Evolutionary conservation across 2,113 vertebrate genomes (phyloP), one percentile per base, ranked within the genome.

Genomic region (Mesitornis unicolor): DNA sequence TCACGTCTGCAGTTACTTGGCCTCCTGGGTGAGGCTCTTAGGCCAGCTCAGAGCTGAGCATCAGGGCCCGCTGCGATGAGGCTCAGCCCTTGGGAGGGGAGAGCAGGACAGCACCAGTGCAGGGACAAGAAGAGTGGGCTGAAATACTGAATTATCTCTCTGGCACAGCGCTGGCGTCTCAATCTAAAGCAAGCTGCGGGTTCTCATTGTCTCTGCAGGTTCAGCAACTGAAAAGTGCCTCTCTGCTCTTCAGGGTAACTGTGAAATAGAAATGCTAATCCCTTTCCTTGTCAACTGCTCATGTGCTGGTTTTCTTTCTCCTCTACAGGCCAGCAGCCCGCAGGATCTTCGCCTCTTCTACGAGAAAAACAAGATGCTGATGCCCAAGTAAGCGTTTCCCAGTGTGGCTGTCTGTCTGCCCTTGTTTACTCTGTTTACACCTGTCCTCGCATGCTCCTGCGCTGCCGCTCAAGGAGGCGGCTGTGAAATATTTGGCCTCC

Each of bases 271-370:
- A 90, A 60, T 94, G 56, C 10, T 81, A 35, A 93, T 94, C 25
- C 50, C 31, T 76, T 59, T 59, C 64, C 78, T 81, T 83, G 51
- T 53, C 87, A 73, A 5, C 40, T 94, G 63, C 54, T 88, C 67
- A 94, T 36, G 17, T 31, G 2, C 16, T 90, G 78, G 3, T 93
- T 94, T 80, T 91, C 54, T 92, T 77, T 94, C 84, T 93, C 89
- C 43, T 63, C 80, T 26, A 7, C 90, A 99, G 99, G 99, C 99
- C 87, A 99, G 98, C 97, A 99, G 99, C 70, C 99, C 99, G 4
- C 99, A 99, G 94, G 99, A 99, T 90, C 99, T 99, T 43, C 99
- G 99, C 28, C 98, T 99, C 73, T 99, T 99, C 97, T 99, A 99
- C 13, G 99, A 99, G 98, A 99, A 98, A 98, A 99, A 99, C 98